These are phyloP conservation scores for Engystomops pustulosus DNA, from an alignment of 2,113 vertebrate genomes.

Conservation along the genomic window DNA sequence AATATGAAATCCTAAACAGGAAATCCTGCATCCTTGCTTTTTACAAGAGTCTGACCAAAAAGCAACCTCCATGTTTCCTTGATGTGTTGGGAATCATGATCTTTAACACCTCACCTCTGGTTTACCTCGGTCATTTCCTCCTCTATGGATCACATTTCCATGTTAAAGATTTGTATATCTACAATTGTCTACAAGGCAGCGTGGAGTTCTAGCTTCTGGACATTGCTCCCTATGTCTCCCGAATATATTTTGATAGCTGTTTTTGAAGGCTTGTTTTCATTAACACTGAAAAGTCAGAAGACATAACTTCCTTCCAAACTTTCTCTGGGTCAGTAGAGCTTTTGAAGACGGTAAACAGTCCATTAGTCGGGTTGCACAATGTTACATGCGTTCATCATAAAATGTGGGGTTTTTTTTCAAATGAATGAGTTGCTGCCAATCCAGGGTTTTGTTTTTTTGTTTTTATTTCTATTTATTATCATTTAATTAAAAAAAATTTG, in stretches of 20 bases:
- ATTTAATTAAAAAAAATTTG: no score
- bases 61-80: conserved; percentile 56
- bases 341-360: conserved; percentile 71
- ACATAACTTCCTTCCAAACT: conserved; percentile 72
- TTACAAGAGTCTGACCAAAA: conserved; percentile 46
- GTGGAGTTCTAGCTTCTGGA: conserved; percentile 72
- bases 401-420: conserved; percentile 29
- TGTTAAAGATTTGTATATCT: conserved; percentile 71
- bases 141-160: conserved; percentile 72
- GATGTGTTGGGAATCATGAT: conserved; percentile 59
- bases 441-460: conserved; percentile 65
- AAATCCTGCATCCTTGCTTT: conserved; percentile 60
- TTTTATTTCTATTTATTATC: conserved; percentile 63
- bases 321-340: conserved; percentile 70
- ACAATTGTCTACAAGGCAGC: conserved; percentile 73
- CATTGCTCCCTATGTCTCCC: conserved; percentile 74
- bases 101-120: conserved; percentile 64
- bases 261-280: conserved; percentile 76
- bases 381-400: conserved; percentile 67
- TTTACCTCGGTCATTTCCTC: conserved; percentile 70
- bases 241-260: conserved; percentile 80
- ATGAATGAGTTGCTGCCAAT: conserved; percentile 65
- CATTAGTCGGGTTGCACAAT: conserved; percentile 69
- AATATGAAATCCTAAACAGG: conserved; percentile 52
- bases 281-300: conserved; percentile 74